Evolutionary conservation across 2,797 vertebrate species (phyloP).

Genomic region (Gobio occitaniae): DNA sequence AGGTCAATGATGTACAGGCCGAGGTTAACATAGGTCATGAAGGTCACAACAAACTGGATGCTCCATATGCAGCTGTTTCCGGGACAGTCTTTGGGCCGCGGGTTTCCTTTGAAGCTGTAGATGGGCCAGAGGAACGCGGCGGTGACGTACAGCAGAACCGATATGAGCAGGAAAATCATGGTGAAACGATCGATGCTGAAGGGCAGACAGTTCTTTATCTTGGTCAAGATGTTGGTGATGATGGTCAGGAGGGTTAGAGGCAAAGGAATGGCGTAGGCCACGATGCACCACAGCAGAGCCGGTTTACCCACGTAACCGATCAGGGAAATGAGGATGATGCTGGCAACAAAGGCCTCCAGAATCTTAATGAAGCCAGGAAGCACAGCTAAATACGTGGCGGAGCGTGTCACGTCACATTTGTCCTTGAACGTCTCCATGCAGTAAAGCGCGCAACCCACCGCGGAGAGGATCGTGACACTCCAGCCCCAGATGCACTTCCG

Average conservation of each 20-base stretch:
- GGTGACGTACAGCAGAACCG: slow-evolving; percentile 77
- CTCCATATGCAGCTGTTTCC: slow-evolving; percentile 70
- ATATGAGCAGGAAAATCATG: slow-evolving; percentile 78
- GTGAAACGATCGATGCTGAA: slow-evolving; percentile 76
- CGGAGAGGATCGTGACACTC: slow-evolving; percentile 74
- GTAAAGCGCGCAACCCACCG: slow-evolving; percentile 76
- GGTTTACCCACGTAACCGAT: slow-evolving; percentile 58
- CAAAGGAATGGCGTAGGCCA: slow-evolving; percentile 83
- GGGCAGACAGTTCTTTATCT: slow-evolving; percentile 74
- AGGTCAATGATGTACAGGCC: slow-evolving; percentile 81
- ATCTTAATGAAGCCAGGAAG: slow-evolving; percentile 85
- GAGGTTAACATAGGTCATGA: slow-evolving; percentile 84
- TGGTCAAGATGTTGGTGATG: slow-evolving; percentile 79
- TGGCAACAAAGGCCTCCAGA: slow-evolving; percentile 83
- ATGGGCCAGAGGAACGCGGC: slow-evolving; percentile 81
- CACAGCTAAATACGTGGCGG: slow-evolving; percentile 79
- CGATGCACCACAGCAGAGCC: slow-evolving; percentile 75
- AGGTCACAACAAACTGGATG: slow-evolving; percentile 78
- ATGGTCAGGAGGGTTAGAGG: slow-evolving; percentile 80
- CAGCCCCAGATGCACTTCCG: slow-evolving; percentile 66
- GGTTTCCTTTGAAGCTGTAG: slow-evolving; percentile 71
- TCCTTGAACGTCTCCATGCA: slow-evolving; percentile 75
- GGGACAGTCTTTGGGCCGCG: slow-evolving; percentile 62
- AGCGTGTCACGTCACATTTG: slow-evolving; percentile 69
- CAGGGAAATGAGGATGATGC: slow-evolving; percentile 83